Conservation (phyloP, 2,113 vertebrate genomes). For the Parus major region DNA sequence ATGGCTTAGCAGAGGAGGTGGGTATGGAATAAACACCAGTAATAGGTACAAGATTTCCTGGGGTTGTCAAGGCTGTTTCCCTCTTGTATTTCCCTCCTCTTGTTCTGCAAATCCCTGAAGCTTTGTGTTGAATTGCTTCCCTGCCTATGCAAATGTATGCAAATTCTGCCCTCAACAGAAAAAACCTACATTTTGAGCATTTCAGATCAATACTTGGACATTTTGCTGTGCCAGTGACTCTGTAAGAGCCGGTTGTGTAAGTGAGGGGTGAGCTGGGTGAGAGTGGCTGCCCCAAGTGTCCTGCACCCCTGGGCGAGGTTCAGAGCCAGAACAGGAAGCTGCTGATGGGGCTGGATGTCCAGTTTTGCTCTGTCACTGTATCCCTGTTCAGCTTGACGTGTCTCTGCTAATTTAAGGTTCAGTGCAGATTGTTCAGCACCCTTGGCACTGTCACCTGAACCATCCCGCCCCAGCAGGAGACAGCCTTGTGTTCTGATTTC, state of each 20-base stretch:
- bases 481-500: not conserved
- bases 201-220: fast-evolving
- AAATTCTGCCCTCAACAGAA: not conserved
- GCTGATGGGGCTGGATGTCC: not conserved
- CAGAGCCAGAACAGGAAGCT: not conserved
- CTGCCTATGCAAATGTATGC: fast-evolving
- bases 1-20: slow-evolving; percentile 88
- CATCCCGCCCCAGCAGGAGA: not conserved
- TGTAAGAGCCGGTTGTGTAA: not conserved
- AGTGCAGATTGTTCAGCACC: not conserved
- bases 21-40: not conserved
- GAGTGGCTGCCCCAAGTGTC: not conserved
- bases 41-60: not conserved
- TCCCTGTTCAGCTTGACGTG: not conserved
- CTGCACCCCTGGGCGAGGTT: not conserved
- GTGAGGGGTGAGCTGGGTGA: not conserved
- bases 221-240: not conserved
- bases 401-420: not conserved
- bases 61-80: not conserved
- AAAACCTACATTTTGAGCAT: not conserved
- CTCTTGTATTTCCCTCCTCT: not conserved
- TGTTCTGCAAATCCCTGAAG: not conserved
- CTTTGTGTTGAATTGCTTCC: not conserved
- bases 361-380: fast-evolving
- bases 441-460: not conserved